Evolutionary conservation across 2,797 vertebrate species (phyloP).

Genomic region (Chiroxiphia lanceolata): DNA sequence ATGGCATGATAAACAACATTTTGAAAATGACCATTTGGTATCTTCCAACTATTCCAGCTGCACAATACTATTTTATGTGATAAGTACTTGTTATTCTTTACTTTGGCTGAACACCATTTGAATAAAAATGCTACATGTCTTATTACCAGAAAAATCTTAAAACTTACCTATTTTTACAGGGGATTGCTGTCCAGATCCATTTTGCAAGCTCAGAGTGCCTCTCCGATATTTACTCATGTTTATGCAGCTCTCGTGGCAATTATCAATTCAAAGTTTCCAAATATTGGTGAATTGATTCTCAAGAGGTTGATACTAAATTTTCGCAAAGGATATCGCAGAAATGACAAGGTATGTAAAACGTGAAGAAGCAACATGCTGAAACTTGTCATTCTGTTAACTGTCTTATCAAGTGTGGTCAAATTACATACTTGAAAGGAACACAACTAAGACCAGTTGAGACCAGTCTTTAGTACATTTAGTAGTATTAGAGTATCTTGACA

Average conservation of each 20-base stretch:
- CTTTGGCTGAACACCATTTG: not conserved
- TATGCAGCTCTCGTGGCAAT: slow-evolving; percentile 93
- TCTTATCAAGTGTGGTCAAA: not conserved
- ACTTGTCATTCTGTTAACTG: not conserved
- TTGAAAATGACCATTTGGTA: not conserved
- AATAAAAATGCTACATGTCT: not conserved
- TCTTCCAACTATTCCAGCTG: not conserved
- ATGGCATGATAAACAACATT: not conserved
- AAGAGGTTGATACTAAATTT: slow-evolving; percentile 94
- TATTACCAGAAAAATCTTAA: not conserved
- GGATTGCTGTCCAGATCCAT: slow-evolving; percentile 90
- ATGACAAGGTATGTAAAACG: slow-evolving; percentile 86
- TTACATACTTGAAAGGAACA: not conserved
- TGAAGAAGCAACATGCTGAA: not conserved
- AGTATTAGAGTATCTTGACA: not conserved
- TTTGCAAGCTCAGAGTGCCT: slow-evolving; percentile 93
- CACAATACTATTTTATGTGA: not conserved
- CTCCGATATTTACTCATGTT: slow-evolving; percentile 96
- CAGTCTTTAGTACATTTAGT: not conserved
- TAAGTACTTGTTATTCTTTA: not conserved
- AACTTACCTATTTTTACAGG: slow-evolving; percentile 64
- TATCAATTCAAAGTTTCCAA: slow-evolving; percentile 99
- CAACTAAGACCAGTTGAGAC: fast-evolving
- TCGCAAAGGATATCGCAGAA: slow-evolving; percentile 95
- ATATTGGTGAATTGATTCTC: slow-evolving; percentile 95